Conservation (phyloP, 2,113 vertebrate species). For the Bubo bubo region DNA sequence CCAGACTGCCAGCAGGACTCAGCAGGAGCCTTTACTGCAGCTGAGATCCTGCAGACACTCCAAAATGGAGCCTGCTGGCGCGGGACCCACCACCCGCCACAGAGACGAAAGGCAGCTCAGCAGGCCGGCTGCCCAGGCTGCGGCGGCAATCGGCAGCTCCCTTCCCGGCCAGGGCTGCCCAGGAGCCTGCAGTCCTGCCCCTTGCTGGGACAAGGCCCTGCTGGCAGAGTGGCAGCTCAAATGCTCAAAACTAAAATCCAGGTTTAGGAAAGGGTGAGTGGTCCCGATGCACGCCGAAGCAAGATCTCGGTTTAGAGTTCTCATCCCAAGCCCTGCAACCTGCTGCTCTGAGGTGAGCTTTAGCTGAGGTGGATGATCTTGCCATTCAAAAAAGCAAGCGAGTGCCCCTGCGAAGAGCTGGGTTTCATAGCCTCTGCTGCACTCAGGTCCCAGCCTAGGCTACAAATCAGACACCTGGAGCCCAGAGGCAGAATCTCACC, state of each 20-base stretch:
- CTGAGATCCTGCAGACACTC: neutral
- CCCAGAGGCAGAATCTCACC: neutral
- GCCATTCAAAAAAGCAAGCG: neutral
- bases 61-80: neutral
- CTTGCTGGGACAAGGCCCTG: neutral
- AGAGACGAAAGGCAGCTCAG: neutral
- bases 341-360: neutral
- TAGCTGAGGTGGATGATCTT: neutral
- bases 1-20: neutral
- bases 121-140: neutral
- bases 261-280: neutral
- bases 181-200: neutral
- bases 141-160: fast-evolving
- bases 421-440: neutral
- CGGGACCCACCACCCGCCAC: fast-evolving
- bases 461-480: neutral
- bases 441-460: neutral
- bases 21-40: neutral
- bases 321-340: neutral
- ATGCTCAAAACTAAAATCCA: neutral
- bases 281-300: neutral
- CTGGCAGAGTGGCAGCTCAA: neutral
- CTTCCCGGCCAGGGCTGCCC: neutral
- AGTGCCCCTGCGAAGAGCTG: neutral
- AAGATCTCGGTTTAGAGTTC: neutral